phyloP scores from a whole-genome alignment of 2,888 invertebrate species.

The Luperina nickerlii region DNA sequence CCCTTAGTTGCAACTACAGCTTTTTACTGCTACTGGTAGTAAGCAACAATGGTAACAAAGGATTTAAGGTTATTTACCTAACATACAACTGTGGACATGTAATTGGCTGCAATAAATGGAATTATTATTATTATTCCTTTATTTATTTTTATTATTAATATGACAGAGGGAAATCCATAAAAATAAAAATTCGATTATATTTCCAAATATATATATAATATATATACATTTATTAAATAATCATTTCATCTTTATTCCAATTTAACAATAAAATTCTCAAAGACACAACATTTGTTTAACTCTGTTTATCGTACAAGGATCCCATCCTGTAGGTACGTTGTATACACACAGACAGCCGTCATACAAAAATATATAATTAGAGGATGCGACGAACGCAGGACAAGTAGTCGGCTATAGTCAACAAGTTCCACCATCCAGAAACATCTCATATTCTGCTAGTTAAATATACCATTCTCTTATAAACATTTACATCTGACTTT shows the following conservation, averaged over 20 bases:
- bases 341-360: conserved; percentile 71
- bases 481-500: conserved; percentile 64
- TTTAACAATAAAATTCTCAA: conserved; percentile 91
- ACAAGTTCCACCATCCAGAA: conserved; percentile 50
- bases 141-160: no score
- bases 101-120: no score
- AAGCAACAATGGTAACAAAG: not conserved
- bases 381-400: conserved; percentile 60
- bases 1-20: not conserved
- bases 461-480: conserved; percentile 62
- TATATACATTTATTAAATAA: conserved; percentile 90
- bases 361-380: conserved; percentile 79
- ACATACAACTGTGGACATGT: no score
- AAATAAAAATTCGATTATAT: conserved; percentile 79
- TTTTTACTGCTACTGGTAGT: not conserved
- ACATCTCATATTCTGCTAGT: conserved; percentile 60
- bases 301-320: conserved; percentile 86
- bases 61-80: not conserved
- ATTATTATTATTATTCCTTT: no score
- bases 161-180: conserved; percentile 9
- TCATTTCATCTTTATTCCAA: conserved; percentile 90
- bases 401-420: conserved; percentile 65
- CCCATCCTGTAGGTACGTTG: conserved; percentile 78
- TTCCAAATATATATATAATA: conserved; percentile 89
- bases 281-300: conserved; percentile 90